Evolutionary conservation across 2,797 vertebrate genomes (phyloP).

Genomic region (Sebastolobus alascanus): DNA sequence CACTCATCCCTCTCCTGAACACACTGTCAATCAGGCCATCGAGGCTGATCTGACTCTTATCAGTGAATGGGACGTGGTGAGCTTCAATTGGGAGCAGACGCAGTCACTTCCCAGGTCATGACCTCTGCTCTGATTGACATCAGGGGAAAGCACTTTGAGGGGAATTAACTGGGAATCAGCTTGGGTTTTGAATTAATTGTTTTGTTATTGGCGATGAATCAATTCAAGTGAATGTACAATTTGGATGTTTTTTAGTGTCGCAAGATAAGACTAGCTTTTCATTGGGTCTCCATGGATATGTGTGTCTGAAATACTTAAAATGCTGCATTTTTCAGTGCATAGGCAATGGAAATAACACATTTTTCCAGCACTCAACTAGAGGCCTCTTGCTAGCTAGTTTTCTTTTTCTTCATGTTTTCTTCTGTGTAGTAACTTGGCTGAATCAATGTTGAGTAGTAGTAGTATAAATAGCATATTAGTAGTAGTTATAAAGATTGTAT

Average conservation of each 20-base stretch:
- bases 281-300: too few species aligned
- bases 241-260: neutral
- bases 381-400: neutral
- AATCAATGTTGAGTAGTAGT: neutral
- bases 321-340: neutral
- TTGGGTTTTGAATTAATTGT: neutral
- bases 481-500: neutral
- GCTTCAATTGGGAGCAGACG: neutral
- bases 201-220: neutral
- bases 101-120: conserved; percentile 10
- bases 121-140: neutral
- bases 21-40: conserved; percentile 11
- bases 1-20: conserved; percentile 1
- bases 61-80: neutral
- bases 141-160: neutral
- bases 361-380: neutral
- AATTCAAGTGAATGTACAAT: neutral
- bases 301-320: neutral
- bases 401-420: neutral
- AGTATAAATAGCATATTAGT: too few species aligned
- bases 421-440: neutral
- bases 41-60: conserved; percentile 4
- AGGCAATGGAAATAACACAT: neutral
- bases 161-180: neutral
- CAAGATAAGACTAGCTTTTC: neutral